Base-by-base conservation (phyloP, 2,888 invertebrate species). In the Hedychridium roseum region DNA sequence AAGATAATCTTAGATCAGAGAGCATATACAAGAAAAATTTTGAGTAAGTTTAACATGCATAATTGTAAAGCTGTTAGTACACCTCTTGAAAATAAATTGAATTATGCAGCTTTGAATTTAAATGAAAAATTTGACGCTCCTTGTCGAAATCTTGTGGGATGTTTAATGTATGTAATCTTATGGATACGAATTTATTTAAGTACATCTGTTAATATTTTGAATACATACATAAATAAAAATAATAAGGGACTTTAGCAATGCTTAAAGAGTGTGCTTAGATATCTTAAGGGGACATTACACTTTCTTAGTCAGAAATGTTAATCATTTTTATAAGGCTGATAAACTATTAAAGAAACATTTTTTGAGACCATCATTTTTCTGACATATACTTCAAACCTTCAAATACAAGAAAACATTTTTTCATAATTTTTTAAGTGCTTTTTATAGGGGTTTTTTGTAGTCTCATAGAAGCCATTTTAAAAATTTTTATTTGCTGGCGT, bases 41-140 rank as follows among this genome's bases (percentile, higher is more conserved):
- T 62, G 12, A 27, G 46, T 12, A 48, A 57, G 36, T 65, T 64
- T 49, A 45, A 53, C 20, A 64, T 67, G 63, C 6, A 0, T 14
- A 46, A 59, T 16, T 55, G 58, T 20, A 59, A 62, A 26, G 28
- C 57, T 6, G 32, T 48, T 5, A 40, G 47, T 31, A 45, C 53
- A 28, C 58, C 59, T 14, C 21, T 56, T 2, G 40, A 47, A 14
- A 30, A 9, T 5, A 57, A 53, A 27, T 11, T 52, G 39, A 11
- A 45, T 37, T 47, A 50, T 32, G n/a, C n/a, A n/a, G n/a, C n/a
- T n/a, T n/a, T n/a, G n/a, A n/a, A n/a, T n/a, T n/a, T n/a, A n/a
- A n/a, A 37, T 28, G 41, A 47, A 23, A 31, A 21, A 6, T 31
- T 20, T 26, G 27, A 46, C 35, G 41, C 31, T 4, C 43, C 54